Evolutionary conservation across 2,113 vertebrate genomes (phyloP).

Genomic region (Centropus unirufus): DNA sequence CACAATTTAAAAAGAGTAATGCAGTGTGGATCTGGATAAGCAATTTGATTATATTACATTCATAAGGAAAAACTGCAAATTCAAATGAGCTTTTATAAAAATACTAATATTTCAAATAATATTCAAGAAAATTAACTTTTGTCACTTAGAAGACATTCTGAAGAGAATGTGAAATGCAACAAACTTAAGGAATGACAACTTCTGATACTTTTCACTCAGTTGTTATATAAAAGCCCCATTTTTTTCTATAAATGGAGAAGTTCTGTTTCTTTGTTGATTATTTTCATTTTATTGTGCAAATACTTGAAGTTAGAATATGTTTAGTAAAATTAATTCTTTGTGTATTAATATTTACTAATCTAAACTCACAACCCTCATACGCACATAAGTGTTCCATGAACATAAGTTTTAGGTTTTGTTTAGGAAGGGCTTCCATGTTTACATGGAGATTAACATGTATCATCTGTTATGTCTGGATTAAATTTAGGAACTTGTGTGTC

Average conservation of each 20-base stretch:
- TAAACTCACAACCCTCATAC: neutral
- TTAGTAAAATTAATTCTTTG: neutral
- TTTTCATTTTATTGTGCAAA: neutral
- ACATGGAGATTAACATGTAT: neutral
- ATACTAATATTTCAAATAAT: neutral
- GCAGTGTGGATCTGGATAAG: neutral
- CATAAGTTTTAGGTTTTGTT: neutral
- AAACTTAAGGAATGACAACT: neutral
- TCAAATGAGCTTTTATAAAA: constrained; percentile 6
- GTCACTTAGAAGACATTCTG: neutral
- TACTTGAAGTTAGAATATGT: neutral
- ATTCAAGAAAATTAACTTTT: neutral
- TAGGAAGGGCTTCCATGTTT: neutral
- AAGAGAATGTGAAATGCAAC: neutral
- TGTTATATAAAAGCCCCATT: neutral
- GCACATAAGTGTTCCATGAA: neutral
- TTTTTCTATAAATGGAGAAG: neutral
- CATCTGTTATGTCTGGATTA: neutral
- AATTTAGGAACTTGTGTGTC: neutral
- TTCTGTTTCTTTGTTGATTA: neutral
- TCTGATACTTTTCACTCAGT: neutral
- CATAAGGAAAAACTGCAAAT: neutral
- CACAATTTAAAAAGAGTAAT: neutral
- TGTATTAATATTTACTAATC: neutral
- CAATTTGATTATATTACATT: neutral